These are phyloP conservation scores for Diploptera punctata DNA, from an alignment of 2,888 invertebrate genomes.

Conservation along the genomic window DNA sequence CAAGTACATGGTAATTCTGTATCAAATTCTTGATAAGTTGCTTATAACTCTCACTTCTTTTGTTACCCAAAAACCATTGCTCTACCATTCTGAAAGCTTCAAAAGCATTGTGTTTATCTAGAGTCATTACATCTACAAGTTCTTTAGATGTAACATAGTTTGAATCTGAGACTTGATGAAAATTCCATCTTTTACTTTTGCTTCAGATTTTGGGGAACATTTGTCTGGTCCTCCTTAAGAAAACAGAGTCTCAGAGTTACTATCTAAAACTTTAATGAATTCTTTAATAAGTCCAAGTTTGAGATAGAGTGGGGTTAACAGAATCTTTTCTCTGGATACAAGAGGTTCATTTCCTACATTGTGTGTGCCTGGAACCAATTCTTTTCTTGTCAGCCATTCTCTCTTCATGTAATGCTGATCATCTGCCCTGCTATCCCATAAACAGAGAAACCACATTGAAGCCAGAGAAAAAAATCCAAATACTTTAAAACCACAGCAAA, in stretches of 20 bases:
- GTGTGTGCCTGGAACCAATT: not conserved
- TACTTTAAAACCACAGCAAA: constrained; percentile 10
- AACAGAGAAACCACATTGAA: not conserved
- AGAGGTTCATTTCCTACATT: not conserved
- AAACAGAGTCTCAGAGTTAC: not conserved
- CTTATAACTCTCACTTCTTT: too few relatives aligned
- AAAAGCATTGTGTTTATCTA: not conserved
- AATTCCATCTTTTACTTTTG: not conserved
- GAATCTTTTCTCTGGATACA: not conserved
- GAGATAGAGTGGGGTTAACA: too few relatives aligned
- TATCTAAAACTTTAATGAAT: too few relatives aligned
- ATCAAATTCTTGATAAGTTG: not conserved
- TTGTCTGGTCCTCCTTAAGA: too few relatives aligned
- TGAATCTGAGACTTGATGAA: not conserved
- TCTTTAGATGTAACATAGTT: not conserved
- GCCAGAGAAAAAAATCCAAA: not conserved
- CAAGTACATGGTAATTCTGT: not conserved
- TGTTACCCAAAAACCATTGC: not conserved
- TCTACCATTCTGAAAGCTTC: not conserved
- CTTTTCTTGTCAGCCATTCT: not conserved
- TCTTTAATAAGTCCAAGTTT: too few relatives aligned
- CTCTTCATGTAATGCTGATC: too few relatives aligned
- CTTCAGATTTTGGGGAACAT: not conserved
- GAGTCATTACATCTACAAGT: not conserved
- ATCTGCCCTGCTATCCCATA: constrained; percentile 3